Conservation (phyloP, 2,113 vertebrate species). For the Pipa parva region DNA sequence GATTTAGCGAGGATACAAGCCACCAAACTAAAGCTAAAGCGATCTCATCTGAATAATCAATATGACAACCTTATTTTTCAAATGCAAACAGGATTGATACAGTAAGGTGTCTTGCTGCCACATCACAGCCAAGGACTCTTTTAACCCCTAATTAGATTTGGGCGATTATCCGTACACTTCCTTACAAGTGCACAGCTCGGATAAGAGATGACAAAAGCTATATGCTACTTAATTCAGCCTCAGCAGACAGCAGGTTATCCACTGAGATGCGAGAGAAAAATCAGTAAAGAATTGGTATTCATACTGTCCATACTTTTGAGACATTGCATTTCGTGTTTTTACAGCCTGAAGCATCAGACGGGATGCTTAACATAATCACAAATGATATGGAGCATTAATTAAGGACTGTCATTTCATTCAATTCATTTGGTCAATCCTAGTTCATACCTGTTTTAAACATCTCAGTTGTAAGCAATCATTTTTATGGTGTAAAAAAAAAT, state of each 20-base stretch:
- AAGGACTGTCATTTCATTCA: not conserved
- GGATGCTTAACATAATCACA: slow-evolving; percentile 67
- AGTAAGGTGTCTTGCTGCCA: slow-evolving; percentile 87
- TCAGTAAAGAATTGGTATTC: slow-evolving; percentile 82
- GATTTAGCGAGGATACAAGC: slow-evolving; percentile 64
- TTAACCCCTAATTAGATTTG: slow-evolving; percentile 98
- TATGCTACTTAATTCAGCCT: slow-evolving; percentile 78
- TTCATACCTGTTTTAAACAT: not conserved
- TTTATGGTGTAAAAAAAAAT: too few relatives aligned
- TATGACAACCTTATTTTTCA: slow-evolving; percentile 99
- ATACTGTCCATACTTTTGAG: slow-evolving; percentile 70
- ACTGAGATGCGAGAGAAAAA: slow-evolving; percentile 67
- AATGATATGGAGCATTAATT: slow-evolving; percentile 57
- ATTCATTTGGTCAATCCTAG: not conserved
- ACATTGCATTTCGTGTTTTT: slow-evolving; percentile 66
- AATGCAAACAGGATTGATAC: slow-evolving; percentile 96
- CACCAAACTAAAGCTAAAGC: slow-evolving; percentile 64
- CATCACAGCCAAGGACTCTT: slow-evolving; percentile 95
- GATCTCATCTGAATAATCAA: slow-evolving; percentile 94
- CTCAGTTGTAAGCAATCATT: too few relatives aligned
- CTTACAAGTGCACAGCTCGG: slow-evolving; percentile 96
- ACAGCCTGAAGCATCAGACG: slow-evolving; percentile 78
- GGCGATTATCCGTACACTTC: slow-evolving; percentile 96
- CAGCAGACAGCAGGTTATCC: slow-evolving; percentile 76
- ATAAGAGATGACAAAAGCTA: slow-evolving; percentile 95